phyloP scores from a whole-genome alignment of 2,888 invertebrate genomes.

The Acanthococcus lagerstroemiae region DNA sequence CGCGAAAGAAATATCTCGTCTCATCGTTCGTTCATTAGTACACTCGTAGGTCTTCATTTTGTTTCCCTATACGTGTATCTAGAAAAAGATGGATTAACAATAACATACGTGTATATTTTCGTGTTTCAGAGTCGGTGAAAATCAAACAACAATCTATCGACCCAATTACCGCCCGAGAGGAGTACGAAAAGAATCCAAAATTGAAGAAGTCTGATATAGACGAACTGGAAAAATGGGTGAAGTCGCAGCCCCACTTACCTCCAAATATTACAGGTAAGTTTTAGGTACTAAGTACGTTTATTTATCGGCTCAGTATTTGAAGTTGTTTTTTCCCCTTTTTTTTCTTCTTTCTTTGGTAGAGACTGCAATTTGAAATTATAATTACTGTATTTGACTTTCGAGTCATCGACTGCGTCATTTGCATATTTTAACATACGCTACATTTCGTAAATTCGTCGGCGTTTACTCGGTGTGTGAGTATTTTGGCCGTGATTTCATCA shows the following conservation, averaged over 20 bases:
- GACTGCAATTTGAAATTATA: not conserved
- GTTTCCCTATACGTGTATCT: too few species aligned
- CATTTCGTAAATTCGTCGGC: too few species aligned
- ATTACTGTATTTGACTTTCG: not conserved
- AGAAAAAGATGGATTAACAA: too few species aligned
- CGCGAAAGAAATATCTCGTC: too few species aligned
- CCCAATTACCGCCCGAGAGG: constrained; percentile 40
- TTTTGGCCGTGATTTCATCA: too few species aligned
- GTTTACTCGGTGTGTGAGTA: too few species aligned
- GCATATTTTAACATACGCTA: too few species aligned
- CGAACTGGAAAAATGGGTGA: constrained; percentile 45
- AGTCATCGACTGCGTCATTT: too few species aligned
- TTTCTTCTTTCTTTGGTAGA: not conserved
- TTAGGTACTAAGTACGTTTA: not conserved
- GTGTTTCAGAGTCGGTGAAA: constrained; percentile 26
- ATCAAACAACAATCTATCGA: constrained; percentile 34
- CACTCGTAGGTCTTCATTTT: too few species aligned
- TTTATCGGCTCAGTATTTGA: not conserved
- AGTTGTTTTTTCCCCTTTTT: not conserved
- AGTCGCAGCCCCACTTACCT: constrained; percentile 46
- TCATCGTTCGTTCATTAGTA: too few species aligned
- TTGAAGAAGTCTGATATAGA: constrained; percentile 47
- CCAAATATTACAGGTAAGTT: constrained; percentile 35
- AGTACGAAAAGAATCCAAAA: constrained; percentile 45
- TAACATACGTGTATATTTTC: too few species aligned